Conservation (phyloP, 2,113 vertebrate genomes). For the Cygnus atratus region DNA sequence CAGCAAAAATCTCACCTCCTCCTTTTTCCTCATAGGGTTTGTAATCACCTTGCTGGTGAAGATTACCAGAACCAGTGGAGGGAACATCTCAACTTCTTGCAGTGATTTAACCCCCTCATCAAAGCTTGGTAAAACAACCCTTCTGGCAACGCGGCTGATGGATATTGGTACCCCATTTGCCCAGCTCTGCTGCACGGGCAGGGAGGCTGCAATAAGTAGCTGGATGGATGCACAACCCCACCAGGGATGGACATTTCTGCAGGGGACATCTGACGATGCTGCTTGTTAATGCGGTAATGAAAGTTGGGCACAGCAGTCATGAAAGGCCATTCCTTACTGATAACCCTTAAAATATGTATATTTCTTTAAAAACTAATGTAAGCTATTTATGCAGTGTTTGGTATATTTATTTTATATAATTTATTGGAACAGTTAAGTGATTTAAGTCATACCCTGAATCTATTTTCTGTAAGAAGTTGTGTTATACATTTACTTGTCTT, state of each 20-base stretch:
- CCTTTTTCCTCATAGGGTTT: neutral
- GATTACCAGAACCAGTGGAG: neutral
- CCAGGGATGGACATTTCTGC: neutral
- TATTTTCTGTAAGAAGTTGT: neutral
- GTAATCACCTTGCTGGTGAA: neutral
- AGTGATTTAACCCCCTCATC: neutral
- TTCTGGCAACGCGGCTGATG: no score
- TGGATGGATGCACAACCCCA: neutral
- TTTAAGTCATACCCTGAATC: neutral
- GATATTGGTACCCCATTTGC: fast-evolving
- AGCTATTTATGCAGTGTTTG: neutral
- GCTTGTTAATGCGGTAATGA: neutral
- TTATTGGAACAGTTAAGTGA: neutral
- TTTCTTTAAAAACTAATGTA: neutral
- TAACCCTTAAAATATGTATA: neutral
- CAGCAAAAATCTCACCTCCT: neutral
- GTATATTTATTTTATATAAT: neutral
- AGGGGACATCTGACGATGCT: neutral
- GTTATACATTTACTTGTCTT: neutral
- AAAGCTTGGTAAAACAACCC: neutral
- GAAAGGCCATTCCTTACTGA: neutral
- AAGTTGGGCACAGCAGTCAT: neutral
- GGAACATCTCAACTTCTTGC: neutral
- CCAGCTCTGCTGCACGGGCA: fast-evolving
- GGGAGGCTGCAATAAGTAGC: neutral